Base-by-base conservation (phyloP, 2,113 vertebrate genomes). In the Mellivora capensis region DNA sequence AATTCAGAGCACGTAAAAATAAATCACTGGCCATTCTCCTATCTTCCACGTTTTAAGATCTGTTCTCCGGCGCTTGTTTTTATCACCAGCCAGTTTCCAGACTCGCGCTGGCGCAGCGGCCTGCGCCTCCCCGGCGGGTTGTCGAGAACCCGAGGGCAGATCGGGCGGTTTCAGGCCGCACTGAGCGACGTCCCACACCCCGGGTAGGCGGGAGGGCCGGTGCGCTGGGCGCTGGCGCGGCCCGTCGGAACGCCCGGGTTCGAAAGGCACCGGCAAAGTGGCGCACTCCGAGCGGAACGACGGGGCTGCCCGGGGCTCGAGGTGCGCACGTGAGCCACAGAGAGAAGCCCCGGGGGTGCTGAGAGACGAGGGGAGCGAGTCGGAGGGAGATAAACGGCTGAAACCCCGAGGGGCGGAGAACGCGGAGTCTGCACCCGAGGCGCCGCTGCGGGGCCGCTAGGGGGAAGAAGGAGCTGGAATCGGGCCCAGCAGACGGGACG, bases 1-100 rank as follows among this genome's bases (percentile, higher is more conserved):
- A 77, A n/a, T n/a, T 74, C 31, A 47, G 74, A 83, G 31, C 61
- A 83, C 14, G 79, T 91, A 64, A 92, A 82, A 87, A 64, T 14
- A 86, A 85, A 39, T 42, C 71, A 76, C 29, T 49, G 81, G 47
- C 31, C 4, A 37, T 74, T 67, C 21, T 52, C 62, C 11, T 31
- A 7, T n/a, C 42, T 57, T 25, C 4, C 27, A 82, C 20, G 14
- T 57, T 88, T 2, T 57, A 67, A 82, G 27, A 49, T 39, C 14
- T 2, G 54, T 49, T 52, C 34, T 13, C 37, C 44, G 81, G 21
- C 44, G 31, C 69, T 86, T 54, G 72, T 91, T 31, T 62, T 37
- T 64, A 44, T 54, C 21, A 93, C 3, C 31, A 76, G 71, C 44
- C 29, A 85, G 7, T 59, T 81, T 77, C 49, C 69, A 69, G 44